Conservation (phyloP, 1,140 invertebrate species). For the Procambarus clarkii region DNA sequence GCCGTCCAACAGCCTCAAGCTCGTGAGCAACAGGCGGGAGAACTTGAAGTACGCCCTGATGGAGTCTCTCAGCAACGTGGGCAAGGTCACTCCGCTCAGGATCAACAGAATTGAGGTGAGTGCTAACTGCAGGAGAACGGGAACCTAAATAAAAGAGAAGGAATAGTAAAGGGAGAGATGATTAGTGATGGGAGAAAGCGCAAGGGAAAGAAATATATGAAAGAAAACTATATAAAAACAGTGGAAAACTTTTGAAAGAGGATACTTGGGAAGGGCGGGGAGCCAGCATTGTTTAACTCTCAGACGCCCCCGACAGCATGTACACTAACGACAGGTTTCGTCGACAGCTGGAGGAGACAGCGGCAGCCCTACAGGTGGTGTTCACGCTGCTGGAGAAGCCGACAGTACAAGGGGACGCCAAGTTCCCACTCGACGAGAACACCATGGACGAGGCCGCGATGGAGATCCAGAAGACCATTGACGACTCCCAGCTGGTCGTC, state of each 20-base stretch:
- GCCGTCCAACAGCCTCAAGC: constrained; percentile 23
- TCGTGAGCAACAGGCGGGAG: neutral
- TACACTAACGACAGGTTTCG: no score
- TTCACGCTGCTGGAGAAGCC: constrained; percentile 35
- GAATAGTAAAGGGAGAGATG: neutral
- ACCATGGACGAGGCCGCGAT: neutral
- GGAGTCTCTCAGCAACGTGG: neutral
- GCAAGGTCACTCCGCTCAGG: constrained; percentile 28
- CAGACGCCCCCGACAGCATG: no score
- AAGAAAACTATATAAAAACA: neutral
- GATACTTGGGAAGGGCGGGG: neutral
- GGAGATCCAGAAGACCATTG: neutral
- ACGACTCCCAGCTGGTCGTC: constrained; percentile 4
- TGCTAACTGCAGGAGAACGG: neutral
- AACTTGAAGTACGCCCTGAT: constrained; percentile 42
- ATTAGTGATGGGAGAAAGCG: neutral
- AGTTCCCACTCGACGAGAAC: neutral
- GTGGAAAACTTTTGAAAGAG: neutral
- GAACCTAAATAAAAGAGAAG: neutral
- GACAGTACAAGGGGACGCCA: neutral
- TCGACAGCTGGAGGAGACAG: neutral
- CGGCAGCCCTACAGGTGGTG: neutral
- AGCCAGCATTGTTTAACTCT: neutral
- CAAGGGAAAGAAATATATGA: no score
- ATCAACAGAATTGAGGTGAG: constrained; percentile 56